These are phyloP conservation scores for Creontiades dilutus DNA, from an alignment of 2,888 invertebrate species.

Conservation along the genomic window DNA sequence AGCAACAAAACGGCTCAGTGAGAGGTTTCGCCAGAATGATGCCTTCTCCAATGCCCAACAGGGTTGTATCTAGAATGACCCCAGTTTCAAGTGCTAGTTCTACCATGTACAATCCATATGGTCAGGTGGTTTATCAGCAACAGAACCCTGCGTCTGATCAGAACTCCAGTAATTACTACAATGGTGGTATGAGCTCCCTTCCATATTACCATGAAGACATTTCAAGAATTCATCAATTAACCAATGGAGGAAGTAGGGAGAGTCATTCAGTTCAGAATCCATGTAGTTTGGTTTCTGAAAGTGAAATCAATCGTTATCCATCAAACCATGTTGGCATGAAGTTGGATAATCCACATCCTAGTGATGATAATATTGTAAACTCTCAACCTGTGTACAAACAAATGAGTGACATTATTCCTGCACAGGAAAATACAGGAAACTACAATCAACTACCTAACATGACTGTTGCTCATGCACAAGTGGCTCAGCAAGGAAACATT, in stretches of 20 bases:
- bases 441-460: slow-evolving; percentile 16
- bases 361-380: background rate
- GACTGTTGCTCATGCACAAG: slow-evolving; percentile 12
- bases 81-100: background rate
- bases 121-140: slow-evolving; percentile 62
- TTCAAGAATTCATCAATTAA: slow-evolving; percentile 1
- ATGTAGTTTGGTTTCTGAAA: slow-evolving; percentile 52
- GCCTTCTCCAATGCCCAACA: slow-evolving; percentile 73
- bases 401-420: slow-evolving; percentile 27
- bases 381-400: slow-evolving; percentile 43
- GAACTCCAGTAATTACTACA: slow-evolving; percentile 78
- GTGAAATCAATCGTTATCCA: slow-evolving; percentile 18
- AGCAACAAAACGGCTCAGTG: slow-evolving; percentile 30
- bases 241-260: background rate
- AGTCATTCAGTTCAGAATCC: slow-evolving; percentile 20
- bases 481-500: background rate
- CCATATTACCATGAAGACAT: slow-evolving; percentile 59
- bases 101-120: slow-evolving; percentile 27
- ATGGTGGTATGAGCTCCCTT: slow-evolving; percentile 41
- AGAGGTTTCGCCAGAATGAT: slow-evolving; percentile 69
- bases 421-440: background rate
- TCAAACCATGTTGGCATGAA: slow-evolving; percentile 5
- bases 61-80: slow-evolving; percentile 63
- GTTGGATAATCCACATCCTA: background rate
- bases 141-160: slow-evolving; percentile 76